Evolutionary conservation across 1,140 invertebrate species (phyloP), one percentile per base, ranked within the genome.

Genomic region (Drosophila ananassae): DNA sequence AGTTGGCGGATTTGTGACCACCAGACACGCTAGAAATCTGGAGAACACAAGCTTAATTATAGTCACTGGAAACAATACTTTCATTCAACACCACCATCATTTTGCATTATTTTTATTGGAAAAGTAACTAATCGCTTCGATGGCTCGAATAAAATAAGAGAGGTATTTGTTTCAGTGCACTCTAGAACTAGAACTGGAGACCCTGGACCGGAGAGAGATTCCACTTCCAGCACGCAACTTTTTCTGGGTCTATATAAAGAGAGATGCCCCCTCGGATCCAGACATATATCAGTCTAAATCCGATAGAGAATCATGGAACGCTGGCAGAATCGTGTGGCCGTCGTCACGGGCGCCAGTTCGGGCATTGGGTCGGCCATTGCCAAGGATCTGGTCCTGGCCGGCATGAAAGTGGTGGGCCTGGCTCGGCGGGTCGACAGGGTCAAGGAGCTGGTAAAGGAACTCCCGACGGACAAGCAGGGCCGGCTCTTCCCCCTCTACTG

Each of bases 311-410:
- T 13, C 21, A 96, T 95, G 95, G 95, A 96, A 24, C 92, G 93
- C 17, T 96, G 95, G 94, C 63, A 60, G 1, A 94, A 94, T 55
- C 94, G 94, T 62, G 93, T 95, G 0, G 96, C 95, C 1, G 93
- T 97, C 10, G 94, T 97, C 12, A 96, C 96, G 0, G 96, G 95
- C 0, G 95, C 95, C 0, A 96, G 95, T 63, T 92, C 93, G 1
- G 96, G 96, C 0, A 96, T 97, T 21, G 96, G 96, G 0, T 93
- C 93, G 0, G 93, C 92, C 1, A 92, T 94, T n/a, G 92, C 93
- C 10, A 87, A 92, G 67, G 76, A 90, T 2, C 89, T 97, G 6
- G 94, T 94, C 0, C 85, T 93, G 24, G 85, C 93, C 22, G 95
- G 95, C 2, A 80, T 96, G 53, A 93, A 92, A 44, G 96, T 96